Conservation (phyloP, 1,140 invertebrate species). For the Nautilus pompilius region DNA sequence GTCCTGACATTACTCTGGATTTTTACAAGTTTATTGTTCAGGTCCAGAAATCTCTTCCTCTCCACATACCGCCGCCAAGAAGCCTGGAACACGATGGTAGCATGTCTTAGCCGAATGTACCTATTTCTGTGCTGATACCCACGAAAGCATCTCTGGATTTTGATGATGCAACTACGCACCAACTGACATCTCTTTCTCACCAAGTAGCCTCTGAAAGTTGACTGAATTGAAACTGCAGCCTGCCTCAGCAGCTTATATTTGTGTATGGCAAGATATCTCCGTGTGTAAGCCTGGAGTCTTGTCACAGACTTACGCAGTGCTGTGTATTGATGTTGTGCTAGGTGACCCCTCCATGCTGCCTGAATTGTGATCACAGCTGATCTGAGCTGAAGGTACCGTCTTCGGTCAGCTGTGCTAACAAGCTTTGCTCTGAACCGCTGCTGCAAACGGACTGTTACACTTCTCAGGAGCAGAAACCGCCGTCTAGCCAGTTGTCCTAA, state of each 20-base stretch:
- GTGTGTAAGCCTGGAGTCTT: no score
- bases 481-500: conserved; percentile 10
- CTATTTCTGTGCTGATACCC: conserved; percentile 2
- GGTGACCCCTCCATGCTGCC: conserved; percentile 14
- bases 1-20: conserved; percentile 36
- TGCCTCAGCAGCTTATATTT: neutral
- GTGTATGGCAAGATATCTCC: no score
- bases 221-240: conserved; percentile 13
- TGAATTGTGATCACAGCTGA: conserved; percentile 18
- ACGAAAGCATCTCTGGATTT: conserved; percentile 34
- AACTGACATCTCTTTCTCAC: neutral
- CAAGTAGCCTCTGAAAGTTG: conserved; percentile 13
- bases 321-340: no score
- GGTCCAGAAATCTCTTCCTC: conserved; percentile 12
- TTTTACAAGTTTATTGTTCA: conserved; percentile 22
- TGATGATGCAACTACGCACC: conserved; percentile 19
- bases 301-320: no score
- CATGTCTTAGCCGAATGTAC: neutral
- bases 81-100: conserved; percentile 8
- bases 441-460: conserved; percentile 19
- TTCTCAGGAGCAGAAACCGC: conserved; percentile 6
- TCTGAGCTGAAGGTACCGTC: conserved; percentile 13
- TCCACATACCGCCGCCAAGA: conserved; percentile 13
- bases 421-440: conserved; percentile 12
- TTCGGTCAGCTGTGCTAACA: conserved; percentile 8